Percentiles rank a stretch among this genome's conserved stretches.
These are phyloP conservation scores for Heliconius charithonia DNA, from an alignment of 2,888 invertebrate species.

Conservation along the genomic window DNA sequence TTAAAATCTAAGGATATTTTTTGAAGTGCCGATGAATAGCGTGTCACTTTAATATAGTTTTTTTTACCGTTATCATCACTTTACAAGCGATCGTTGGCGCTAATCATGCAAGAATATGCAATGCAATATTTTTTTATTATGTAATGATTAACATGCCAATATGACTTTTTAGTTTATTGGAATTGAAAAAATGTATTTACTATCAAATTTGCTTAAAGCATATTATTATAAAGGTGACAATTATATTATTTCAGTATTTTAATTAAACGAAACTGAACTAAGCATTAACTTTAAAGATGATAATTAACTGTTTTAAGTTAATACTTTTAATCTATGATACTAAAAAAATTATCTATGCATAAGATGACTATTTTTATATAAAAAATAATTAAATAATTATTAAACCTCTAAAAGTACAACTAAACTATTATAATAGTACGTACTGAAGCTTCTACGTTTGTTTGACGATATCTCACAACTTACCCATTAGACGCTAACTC, in stretches of 20 bases:
- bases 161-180: background rate
- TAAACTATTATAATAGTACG: background rate
- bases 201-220: background rate
- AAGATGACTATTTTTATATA: background rate
- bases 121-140: background rate
- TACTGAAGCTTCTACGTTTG: slow-evolving; percentile 68
- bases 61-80: background rate
- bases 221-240: background rate
- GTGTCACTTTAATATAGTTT: background rate
- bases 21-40: slow-evolving; percentile 23
- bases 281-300: background rate
- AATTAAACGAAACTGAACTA: background rate
- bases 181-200: background rate
- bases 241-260: background rate
- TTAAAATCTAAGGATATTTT: slow-evolving; percentile 11
- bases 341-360: slow-evolving; percentile 8
- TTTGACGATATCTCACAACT: slow-evolving; percentile 75
- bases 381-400: background rate
- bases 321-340: background rate
- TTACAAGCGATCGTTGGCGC: slow-evolving; percentile 7
- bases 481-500: slow-evolving; percentile 92
- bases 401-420: slow-evolving; percentile 52
- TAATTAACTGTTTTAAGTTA: background rate
- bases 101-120: slow-evolving; percentile 16
- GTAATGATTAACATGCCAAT: slow-evolving; percentile 15